Evolutionary conservation across 2,797 vertebrate species (phyloP), one percentile per base, ranked within the genome.

Genomic region (Muscicapa striata): DNA sequence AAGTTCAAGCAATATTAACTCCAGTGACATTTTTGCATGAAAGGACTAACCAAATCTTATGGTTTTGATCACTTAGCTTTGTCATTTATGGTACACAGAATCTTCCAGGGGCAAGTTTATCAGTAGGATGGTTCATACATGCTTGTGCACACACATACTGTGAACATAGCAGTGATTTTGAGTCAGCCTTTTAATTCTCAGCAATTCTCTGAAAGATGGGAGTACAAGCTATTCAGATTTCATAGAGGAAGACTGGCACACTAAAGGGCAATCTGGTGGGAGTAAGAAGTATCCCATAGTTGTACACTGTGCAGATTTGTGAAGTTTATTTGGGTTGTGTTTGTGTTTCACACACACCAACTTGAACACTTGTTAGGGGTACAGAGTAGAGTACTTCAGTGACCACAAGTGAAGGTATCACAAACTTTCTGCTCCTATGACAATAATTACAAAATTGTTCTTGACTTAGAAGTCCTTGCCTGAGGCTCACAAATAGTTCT

Each of bases 61-160:
- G 11, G 11, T 34, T 93, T 64, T 91, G 29, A 66, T 89, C 1
- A 14, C 51, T 75, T 86, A 82, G 23, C 43, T 93, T 90, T 97
- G 76, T 76, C 32, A 13, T 73, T 94, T 90, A 29, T 66, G 93
- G 55, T 68, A 41, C 11, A 32, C 16, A 76, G 15, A 58, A 24
- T 34, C 36, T 72, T 93, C 57, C 32, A 55, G 75, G n/a, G 58
- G 22, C 32, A 93, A 26, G 61, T 83, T 70, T 68, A 49, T 69
- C 61, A 57, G 14, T 41, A 43, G 70, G 64, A n/a, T 77, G 62
- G 48, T 46, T 88, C 38, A 36, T 38, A 36, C 13, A 14, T 21
- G 36, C 2, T 6, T 0, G 0, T 11, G 4, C 10, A 6, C n/a
- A 21, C 22, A 10, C 15, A 13, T 6, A 16, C 27, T 68, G 18